Evolutionary conservation across 2,888 invertebrate species (phyloP).

Genomic region (Parnassius apollo): DNA sequence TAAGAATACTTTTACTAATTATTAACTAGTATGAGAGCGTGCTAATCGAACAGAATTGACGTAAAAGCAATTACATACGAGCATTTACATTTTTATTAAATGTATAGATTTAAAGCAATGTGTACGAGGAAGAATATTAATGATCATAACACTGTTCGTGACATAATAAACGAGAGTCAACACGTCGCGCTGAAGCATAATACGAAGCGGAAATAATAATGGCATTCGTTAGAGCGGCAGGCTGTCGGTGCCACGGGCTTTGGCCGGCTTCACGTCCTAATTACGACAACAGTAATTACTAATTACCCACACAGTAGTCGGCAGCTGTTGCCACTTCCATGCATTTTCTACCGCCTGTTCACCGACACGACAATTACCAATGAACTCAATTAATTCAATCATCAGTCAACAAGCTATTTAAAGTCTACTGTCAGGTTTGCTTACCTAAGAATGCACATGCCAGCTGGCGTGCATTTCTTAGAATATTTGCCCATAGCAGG

Average conservation of each 20-base stretch:
- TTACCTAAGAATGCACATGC: too few relatives aligned
- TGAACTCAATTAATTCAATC: constrained; percentile 27
- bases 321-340: constrained; percentile 52
- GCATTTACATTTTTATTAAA: too few relatives aligned
- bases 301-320: constrained; percentile 70
- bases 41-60: constrained; percentile 56
- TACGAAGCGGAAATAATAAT: constrained; percentile 76
- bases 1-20: too few relatives aligned
- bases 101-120: constrained; percentile 35
- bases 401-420: neutral
- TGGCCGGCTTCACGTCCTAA: constrained; percentile 73
- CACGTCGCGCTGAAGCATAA: constrained; percentile 65
- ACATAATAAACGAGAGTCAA: constrained; percentile 68
- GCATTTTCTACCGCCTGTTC: constrained; percentile 51
- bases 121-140: constrained; percentile 53
- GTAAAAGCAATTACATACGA: constrained; percentile 60
- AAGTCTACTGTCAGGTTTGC: too few relatives aligned
- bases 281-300: constrained; percentile 79
- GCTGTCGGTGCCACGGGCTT: constrained; percentile 66
- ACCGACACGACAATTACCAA: constrained; percentile 33
- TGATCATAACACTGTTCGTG: constrained; percentile 67
- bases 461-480: too few relatives aligned
- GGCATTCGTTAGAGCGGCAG: constrained; percentile 65
- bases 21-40: too few relatives aligned
- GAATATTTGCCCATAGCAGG: too few relatives aligned